Conservation (phyloP, 2,113 vertebrate genomes). For the Eira barbara region DNA sequence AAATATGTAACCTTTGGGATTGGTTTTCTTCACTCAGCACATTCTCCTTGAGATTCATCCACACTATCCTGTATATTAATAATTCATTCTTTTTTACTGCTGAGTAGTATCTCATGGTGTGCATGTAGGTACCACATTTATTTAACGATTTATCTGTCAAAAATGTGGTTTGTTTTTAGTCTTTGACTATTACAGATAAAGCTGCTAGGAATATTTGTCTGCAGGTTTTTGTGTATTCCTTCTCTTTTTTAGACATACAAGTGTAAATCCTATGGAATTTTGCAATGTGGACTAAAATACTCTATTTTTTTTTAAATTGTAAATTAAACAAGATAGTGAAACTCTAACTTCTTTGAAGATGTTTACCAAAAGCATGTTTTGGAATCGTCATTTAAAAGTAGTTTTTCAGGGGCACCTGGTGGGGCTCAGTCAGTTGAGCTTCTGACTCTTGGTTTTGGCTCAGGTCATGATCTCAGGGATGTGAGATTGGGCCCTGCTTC, state of each 20-base stretch:
- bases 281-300: neutral
- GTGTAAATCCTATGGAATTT: neutral
- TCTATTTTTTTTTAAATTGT: conserved; percentile 10
- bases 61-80: neutral
- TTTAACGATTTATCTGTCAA: neutral
- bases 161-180: neutral
- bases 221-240: neutral
- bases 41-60: neutral
- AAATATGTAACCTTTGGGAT: neutral
- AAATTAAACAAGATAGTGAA: neutral
- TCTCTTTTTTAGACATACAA: neutral
- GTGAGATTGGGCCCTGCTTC: neutral
- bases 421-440: neutral
- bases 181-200: neutral
- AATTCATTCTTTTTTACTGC: neutral
- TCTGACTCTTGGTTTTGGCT: neutral
- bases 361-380: neutral
- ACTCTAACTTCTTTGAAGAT: neutral
- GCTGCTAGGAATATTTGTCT: neutral
- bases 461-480: neutral
- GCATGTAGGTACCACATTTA: neutral
- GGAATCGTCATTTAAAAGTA: neutral
- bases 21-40: neutral
- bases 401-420: neutral
- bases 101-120: neutral